A percentile compares a stretch with the other conserved stretches of the same genome.
phyloP scores from a whole-genome alignment of 2,113 vertebrate species.

The Hippocampus mohnikei region DNA sequence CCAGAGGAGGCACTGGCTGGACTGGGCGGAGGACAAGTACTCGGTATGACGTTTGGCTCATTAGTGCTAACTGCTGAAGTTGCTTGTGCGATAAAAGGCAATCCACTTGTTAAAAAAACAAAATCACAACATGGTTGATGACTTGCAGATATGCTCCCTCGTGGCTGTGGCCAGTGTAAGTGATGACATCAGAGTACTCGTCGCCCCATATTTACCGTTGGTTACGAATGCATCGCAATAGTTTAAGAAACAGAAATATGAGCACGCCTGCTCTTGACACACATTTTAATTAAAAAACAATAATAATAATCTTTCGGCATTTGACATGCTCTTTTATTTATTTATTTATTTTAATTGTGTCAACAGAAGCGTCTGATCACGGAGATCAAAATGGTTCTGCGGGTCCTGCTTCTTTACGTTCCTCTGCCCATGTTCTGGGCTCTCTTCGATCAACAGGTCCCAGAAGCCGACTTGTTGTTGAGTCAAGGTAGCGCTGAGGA shows the following conservation, averaged over 20 bases:
- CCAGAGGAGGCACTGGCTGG: conserved; percentile 87
- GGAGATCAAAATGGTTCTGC: conserved; percentile 90
- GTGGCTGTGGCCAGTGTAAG: too few species aligned
- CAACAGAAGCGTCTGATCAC: conserved; percentile 83
- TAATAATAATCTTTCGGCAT: too few species aligned
- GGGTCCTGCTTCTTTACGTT: conserved; percentile 88
- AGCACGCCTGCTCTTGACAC: too few species aligned
- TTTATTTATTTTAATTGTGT: background rate
- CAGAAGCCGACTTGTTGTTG: background rate
- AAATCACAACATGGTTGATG: fast-evolving
- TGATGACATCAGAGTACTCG: too few species aligned
- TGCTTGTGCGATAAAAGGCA: background rate
- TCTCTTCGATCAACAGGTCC: conserved; percentile 93
- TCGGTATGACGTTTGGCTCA: conserved; percentile 64
- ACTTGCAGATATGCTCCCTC: too few species aligned
- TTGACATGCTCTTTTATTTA: too few species aligned
- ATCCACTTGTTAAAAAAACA: too few species aligned
- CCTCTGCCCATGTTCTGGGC: conserved; percentile 98
- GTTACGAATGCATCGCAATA: too few species aligned
- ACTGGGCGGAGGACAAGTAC: conserved; percentile 93
- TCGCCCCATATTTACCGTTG: too few species aligned
- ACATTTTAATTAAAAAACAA: too few species aligned
- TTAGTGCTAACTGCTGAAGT: conserved; percentile 10
- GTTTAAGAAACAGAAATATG: too few species aligned
- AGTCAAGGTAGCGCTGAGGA: background rate